phyloP scores from a whole-genome alignment of 2,797 vertebrate species.

The Sphenopsis melanotis region DNA sequence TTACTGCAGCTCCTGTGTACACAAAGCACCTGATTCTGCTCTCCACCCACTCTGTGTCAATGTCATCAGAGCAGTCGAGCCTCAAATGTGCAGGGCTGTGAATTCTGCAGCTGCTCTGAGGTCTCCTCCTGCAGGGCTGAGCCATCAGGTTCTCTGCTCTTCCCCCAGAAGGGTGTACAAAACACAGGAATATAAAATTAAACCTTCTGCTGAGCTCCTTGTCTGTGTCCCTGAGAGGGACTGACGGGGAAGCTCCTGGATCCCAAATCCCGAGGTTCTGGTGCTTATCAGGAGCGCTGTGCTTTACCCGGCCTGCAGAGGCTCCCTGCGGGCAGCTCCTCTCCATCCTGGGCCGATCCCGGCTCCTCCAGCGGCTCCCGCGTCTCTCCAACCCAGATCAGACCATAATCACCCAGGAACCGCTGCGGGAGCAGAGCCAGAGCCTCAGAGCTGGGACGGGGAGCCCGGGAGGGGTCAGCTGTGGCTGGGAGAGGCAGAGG shows the following conservation, averaged over 20 bases:
- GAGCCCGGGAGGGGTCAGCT: background rate
- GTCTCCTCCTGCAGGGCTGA: background rate
- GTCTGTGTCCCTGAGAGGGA: background rate
- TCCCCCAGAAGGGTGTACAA: background rate
- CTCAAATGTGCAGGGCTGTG: background rate
- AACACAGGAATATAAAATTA: background rate
- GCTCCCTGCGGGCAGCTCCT: background rate
- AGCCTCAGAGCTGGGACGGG: background rate
- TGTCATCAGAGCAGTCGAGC: background rate
- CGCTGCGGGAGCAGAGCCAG: background rate
- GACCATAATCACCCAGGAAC: slow-evolving; percentile 21
- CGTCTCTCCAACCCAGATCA: slow-evolving; percentile 33
- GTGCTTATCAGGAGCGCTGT: background rate
- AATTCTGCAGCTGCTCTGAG: background rate
- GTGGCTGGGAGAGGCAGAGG: background rate
- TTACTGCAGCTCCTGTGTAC: background rate
- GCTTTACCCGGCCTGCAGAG: slow-evolving; percentile 21
- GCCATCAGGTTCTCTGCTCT: background rate
- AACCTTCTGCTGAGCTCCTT: background rate
- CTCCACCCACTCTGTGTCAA: background rate
- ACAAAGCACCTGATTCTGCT: background rate
- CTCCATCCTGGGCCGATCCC: background rate
- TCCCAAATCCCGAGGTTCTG: background rate
- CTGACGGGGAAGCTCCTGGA: background rate
- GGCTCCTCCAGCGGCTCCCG: background rate